Conservation (phyloP, 2,113 vertebrate genomes). For the Thinocorus orbignyianus region DNA sequence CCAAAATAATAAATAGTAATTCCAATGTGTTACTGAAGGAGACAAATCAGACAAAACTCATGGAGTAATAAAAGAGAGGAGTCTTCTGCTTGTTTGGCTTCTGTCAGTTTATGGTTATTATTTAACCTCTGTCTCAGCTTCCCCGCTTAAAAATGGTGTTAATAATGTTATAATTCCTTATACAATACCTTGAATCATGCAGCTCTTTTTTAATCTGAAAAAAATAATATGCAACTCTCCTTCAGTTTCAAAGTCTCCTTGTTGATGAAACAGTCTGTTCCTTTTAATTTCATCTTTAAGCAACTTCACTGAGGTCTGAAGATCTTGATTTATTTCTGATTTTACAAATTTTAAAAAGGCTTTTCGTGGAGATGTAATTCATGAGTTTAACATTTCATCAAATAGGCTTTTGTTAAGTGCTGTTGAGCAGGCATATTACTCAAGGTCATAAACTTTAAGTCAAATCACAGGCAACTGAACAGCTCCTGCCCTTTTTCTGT, state of each 20-base stretch:
- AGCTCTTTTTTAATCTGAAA: background rate
- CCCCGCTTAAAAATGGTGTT: background rate
- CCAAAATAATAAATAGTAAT: background rate
- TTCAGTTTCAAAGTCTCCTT: background rate
- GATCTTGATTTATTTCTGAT: slow-evolving; percentile 39
- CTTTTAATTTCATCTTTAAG: slow-evolving; percentile 29
- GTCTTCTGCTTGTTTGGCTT: background rate
- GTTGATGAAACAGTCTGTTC: background rate
- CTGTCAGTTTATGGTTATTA: background rate
- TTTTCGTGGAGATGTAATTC: slow-evolving; percentile 35
- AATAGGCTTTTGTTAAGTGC: slow-evolving; percentile 68
- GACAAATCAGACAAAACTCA: background rate
- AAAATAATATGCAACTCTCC: background rate
- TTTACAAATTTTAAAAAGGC: background rate
- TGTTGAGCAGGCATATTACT: slow-evolving; percentile 58
- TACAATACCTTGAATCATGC: background rate
- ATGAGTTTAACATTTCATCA: slow-evolving; percentile 60
- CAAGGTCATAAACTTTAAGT: slow-evolving; percentile 68
- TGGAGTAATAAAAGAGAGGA: background rate
- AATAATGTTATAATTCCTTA: background rate
- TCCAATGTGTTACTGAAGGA: background rate
- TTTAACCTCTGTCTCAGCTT: background rate
- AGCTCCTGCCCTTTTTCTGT: slow-evolving; percentile 45
- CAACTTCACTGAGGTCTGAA: background rate
- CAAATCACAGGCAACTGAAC: slow-evolving; percentile 54